A percentile compares a stretch with the other conserved stretches of the same genome.
Conservation (phyloP, 2,797 vertebrate species). For the Mastacembelus armatus region DNA sequence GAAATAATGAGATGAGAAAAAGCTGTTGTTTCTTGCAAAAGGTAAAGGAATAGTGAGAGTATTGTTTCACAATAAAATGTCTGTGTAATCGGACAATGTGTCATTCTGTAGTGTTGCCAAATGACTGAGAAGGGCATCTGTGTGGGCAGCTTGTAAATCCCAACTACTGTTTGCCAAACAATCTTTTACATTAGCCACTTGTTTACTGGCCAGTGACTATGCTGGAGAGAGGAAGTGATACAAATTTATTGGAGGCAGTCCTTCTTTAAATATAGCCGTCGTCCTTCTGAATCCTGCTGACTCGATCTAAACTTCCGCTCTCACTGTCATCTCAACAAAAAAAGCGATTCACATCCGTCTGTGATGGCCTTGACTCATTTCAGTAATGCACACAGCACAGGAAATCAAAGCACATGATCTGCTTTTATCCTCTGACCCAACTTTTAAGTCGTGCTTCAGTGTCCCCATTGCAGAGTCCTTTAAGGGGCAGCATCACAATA, state of each 20-base stretch:
- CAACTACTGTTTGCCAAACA: constrained; percentile 75
- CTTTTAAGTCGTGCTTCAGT: constrained; percentile 22
- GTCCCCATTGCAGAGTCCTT: constrained; percentile 34
- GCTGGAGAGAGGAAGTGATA: constrained; percentile 38
- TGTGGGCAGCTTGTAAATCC: constrained; percentile 82
- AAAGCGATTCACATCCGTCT: constrained; percentile 7
- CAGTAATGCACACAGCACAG: constrained; percentile 26
- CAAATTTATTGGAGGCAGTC: constrained; percentile 54
- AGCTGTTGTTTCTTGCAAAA: constrained; percentile 27
- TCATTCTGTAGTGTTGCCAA: constrained; percentile 77
- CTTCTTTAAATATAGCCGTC: constrained; percentile 21
- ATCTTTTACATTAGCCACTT: constrained; percentile 74
- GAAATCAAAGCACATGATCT: constrained; percentile 10
- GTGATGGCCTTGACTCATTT: constrained; percentile 35
- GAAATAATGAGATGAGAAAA: constrained; percentile 9
- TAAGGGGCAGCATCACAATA: constrained; percentile 19
- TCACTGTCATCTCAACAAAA: constrained; percentile 36
- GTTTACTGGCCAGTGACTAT: constrained; percentile 62
- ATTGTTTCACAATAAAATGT: constrained; percentile 67
- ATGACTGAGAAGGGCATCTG: constrained; percentile 78
- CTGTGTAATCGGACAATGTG: constrained; percentile 70
- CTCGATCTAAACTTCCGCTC: constrained; percentile 30
- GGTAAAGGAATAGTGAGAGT: constrained; percentile 55
- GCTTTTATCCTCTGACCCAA: constrained; percentile 28
- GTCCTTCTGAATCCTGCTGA: constrained; percentile 41